phyloP scores from a whole-genome alignment of 2,888 invertebrate species.

The Nomada lathburiana region DNA sequence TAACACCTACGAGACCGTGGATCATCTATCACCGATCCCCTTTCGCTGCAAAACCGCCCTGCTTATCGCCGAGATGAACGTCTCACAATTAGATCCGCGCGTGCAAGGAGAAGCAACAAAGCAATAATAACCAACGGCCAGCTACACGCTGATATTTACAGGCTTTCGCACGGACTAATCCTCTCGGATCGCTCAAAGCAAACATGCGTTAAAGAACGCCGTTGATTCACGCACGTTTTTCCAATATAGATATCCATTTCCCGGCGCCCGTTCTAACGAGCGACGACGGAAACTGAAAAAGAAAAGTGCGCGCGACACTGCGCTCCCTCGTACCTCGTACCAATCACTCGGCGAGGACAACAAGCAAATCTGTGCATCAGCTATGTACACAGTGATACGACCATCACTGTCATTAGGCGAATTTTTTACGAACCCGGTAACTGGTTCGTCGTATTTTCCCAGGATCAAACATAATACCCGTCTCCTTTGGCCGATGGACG shows the following conservation, averaged over 20 bases:
- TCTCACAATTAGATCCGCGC: background rate
- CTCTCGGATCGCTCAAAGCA: background rate
- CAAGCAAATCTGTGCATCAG: background rate
- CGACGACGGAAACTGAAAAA: background rate
- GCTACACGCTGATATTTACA: background rate
- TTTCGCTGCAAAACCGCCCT: background rate
- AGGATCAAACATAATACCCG: conserved; percentile 16
- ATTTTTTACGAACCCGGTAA: background rate
- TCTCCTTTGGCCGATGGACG: background rate
- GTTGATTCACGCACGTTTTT: conserved; percentile 7
- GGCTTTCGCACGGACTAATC: background rate
- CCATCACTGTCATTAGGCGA: conserved; percentile 13
- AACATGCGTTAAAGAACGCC: background rate
- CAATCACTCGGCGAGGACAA: background rate
- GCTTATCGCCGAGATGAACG: background rate
- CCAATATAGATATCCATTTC: background rate
- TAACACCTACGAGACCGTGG: background rate
- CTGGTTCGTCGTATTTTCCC: conserved; percentile 10
- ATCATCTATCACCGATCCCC: conserved; percentile 6
- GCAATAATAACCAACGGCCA: background rate
- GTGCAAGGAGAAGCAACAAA: background rate
- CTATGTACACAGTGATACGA: background rate
- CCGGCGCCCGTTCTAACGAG: background rate
- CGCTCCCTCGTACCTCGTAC: background rate
- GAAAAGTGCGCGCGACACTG: background rate